Evolutionary conservation across 2,797 vertebrate species (phyloP), one percentile per base, ranked within the genome.

Genomic region (Artibeus jamaicensis): DNA sequence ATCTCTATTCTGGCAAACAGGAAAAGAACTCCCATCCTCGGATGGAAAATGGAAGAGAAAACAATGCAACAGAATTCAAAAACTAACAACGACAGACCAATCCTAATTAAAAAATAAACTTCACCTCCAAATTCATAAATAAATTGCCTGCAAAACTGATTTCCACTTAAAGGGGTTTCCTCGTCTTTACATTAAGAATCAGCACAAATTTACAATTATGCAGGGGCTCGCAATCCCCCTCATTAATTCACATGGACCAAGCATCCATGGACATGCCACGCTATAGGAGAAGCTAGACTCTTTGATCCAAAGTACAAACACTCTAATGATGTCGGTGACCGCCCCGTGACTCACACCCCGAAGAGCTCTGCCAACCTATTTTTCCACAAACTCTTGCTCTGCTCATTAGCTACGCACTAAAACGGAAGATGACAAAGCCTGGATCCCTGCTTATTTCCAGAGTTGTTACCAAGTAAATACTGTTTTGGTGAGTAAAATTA

Each of bases 401-500:
- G 82, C 50, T 97, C 90, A 95, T 97, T 97, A 97, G 55, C 94
- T 90, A 92, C 91, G 86, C 46, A 84, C 86, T 94, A 65, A 62
- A 93, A 83, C 62, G 92, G 85, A 97, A 90, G 81, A 97, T 88
- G 79, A 92, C 86, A 81, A 97, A 78, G 92, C 93, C 91, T 48
- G 62, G 62, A 86, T 97, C 93, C 81, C 50, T 83, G 84, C 90
- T 96, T 96, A 88, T 89, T 94, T 73, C 92, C 93, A 83, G 59
- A 90, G 88, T 19, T 96, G 94, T 97, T 79, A 96, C 84, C 97
- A 97, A 88, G 89, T 93, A 97, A 95, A 96, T 53, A 95, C 6
- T 55, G 1, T 82, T 97, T 97, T 97, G 62, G 94, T 95, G 95
- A 97, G 89, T 93, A 97, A 96, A 97, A 98, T 94, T 76, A 87